These are phyloP conservation scores for Wasmannia auropunctata DNA, from an alignment of 1,140 invertebrate genomes.

Conservation along the genomic window DNA sequence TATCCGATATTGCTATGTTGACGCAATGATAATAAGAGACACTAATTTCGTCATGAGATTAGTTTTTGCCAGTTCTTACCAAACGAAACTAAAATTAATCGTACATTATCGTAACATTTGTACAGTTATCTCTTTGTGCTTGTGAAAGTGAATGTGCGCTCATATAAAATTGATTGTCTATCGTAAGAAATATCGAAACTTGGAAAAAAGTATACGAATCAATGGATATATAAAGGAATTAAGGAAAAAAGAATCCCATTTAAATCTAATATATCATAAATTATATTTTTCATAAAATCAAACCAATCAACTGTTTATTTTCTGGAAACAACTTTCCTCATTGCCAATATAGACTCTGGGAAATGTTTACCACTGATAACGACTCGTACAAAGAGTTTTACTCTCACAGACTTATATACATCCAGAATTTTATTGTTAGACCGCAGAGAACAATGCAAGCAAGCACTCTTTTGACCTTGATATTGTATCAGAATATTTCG, in stretches of 20 bases:
- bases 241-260: neutral
- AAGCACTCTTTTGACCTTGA: neutral
- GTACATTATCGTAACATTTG: neutral
- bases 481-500: neutral
- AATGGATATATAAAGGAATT: neutral
- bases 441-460: neutral
- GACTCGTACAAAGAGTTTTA: neutral
- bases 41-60: constrained; percentile 16
- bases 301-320: neutral
- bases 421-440: neutral
- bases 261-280: neutral
- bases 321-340: neutral
- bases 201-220: neutral
- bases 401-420: neutral
- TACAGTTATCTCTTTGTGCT: neutral
- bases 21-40: neutral
- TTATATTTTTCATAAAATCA: constrained; percentile 1
- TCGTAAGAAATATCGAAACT: neutral
- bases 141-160: neutral
- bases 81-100: neutral
- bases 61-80: neutral
- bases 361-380: neutral
- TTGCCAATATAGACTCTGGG: neutral
- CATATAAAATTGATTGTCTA: neutral
- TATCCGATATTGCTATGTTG: neutral